phyloP scores from a whole-genome alignment of 2,888 invertebrate genomes.

The Morpho achilles region DNA sequence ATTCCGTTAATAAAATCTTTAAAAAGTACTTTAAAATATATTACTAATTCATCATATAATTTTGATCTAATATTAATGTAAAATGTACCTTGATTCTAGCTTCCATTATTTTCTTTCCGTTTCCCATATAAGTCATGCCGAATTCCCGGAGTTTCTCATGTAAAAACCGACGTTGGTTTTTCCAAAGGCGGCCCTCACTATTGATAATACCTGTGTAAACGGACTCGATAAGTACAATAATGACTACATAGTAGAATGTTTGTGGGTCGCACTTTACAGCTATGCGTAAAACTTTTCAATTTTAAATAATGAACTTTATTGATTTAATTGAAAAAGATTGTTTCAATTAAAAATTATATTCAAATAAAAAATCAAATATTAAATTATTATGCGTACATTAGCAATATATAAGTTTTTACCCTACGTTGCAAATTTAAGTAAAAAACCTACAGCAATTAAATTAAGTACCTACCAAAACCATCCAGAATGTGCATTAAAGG shows the following conservation, averaged over 20 bases:
- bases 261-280: slow-evolving; percentile 54
- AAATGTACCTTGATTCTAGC: slow-evolving; percentile 86
- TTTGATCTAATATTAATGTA: not conserved
- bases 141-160: slow-evolving; percentile 91
- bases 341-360: too few species aligned
- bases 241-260: slow-evolving; percentile 16
- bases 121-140: slow-evolving; percentile 92
- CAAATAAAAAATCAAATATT: too few species aligned
- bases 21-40: too few species aligned
- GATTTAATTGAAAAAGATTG: too few species aligned
- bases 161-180: slow-evolving; percentile 91
- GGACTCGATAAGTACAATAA: slow-evolving; percentile 33
- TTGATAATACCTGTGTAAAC: slow-evolving; percentile 89
- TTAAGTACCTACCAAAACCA: slow-evolving; percentile 87
- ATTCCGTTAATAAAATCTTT: slow-evolving; percentile 14
- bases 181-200: slow-evolving; percentile 93
- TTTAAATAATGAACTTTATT: not conserved
- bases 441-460: not conserved
- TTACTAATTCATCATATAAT: too few species aligned
- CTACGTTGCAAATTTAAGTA: too few species aligned
- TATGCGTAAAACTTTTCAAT: not conserved
- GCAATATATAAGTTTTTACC: too few species aligned
- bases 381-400: too few species aligned
- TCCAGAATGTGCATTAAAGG: slow-evolving; percentile 92
- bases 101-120: slow-evolving; percentile 90